Evolutionary conservation across 2,888 invertebrate species (phyloP).

Genomic region (Lepas anatifera): DNA sequence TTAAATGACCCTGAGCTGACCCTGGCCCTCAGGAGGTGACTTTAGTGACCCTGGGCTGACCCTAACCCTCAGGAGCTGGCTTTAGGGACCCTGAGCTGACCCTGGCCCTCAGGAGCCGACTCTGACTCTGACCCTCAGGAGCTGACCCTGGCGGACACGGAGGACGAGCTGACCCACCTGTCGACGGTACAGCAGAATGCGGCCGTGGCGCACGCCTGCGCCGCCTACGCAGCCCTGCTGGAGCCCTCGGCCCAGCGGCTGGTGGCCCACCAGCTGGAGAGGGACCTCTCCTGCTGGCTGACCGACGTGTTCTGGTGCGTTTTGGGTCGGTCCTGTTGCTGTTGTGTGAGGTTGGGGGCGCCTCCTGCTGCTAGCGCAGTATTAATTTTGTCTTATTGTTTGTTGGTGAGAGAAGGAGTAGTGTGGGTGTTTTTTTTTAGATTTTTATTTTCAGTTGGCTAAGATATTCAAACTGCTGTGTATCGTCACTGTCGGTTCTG

Average conservation of each 20-base stretch:
- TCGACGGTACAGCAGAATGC: conserved; percentile 2
- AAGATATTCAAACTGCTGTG: not conserved
- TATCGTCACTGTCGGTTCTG: not conserved
- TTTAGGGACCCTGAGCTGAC: not conserved
- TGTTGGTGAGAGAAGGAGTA: too few relatives aligned
- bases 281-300: conserved; percentile 78
- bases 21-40: too few relatives aligned
- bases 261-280: conserved; percentile 64
- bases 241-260: conserved; percentile 64
- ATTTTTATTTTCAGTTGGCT: not conserved
- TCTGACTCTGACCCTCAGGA: not conserved
- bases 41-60: too few relatives aligned
- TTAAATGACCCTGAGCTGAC: too few relatives aligned
- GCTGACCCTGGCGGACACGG: not conserved
- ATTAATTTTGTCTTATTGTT: not conserved
- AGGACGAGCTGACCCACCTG: not conserved
- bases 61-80: too few relatives aligned
- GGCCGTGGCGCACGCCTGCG: conserved; percentile 66
- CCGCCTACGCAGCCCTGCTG: conserved; percentile 72
- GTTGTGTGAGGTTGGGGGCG: too few relatives aligned
- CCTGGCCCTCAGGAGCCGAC: not conserved
- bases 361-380: not conserved
- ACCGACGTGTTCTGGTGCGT: conserved; percentile 66
- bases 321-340: not conserved
- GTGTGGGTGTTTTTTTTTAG: not conserved